Conservation (phyloP, 2,797 vertebrate genomes). For the Vipera ursinii region DNA sequence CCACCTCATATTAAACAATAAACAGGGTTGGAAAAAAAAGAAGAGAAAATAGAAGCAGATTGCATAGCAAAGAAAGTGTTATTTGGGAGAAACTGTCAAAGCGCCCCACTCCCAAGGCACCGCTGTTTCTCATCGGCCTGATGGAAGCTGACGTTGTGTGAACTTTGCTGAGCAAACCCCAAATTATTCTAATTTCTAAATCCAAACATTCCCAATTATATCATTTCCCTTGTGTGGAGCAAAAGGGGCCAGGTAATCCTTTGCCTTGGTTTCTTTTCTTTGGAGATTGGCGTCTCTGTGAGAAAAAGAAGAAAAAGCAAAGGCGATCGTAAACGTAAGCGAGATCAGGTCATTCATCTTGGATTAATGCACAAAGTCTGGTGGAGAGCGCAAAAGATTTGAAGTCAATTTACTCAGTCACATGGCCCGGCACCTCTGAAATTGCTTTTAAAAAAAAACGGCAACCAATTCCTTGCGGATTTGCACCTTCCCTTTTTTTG, state of each 20-base stretch:
- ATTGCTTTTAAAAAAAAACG: background rate
- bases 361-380: constrained; percentile 10
- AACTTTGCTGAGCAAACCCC: constrained; percentile 62
- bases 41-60: constrained; percentile 17
- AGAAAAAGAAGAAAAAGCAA: background rate
- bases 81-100: constrained; percentile 63
- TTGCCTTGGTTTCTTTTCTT: constrained; percentile 44
- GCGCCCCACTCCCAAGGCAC: constrained; percentile 39
- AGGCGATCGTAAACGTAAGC: background rate
- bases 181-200: constrained; percentile 71
- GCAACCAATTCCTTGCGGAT: background rate
- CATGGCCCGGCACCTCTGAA: background rate
- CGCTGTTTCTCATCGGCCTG: constrained; percentile 60
- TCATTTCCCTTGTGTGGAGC: constrained; percentile 55
- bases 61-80: constrained; percentile 22
- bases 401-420: background rate
- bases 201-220: constrained; percentile 69
- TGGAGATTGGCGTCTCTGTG: background rate
- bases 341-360: background rate
- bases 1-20: background rate
- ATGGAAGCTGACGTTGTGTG: constrained; percentile 66
- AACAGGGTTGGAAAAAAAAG: background rate
- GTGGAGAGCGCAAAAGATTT: background rate
- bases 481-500: background rate
- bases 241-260: constrained; percentile 49